These are phyloP conservation scores for Stomatorhinus ivindoensis DNA, from an alignment of 2,113 vertebrate genomes.

Conservation along the genomic window DNA sequence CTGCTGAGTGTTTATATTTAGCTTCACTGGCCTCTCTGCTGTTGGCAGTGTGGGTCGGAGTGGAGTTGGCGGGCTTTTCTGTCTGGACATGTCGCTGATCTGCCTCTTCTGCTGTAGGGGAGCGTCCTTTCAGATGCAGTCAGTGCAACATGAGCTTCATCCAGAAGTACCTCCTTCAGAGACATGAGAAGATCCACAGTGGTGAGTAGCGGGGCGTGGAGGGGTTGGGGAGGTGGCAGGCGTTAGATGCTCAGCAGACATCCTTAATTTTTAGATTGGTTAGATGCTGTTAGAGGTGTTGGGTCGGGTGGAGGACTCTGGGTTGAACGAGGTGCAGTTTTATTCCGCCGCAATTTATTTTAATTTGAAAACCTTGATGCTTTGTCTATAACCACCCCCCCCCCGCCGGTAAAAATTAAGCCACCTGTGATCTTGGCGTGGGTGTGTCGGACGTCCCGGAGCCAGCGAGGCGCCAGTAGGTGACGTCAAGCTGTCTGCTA, in stretches of 20 bases:
- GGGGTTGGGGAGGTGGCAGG: background rate
- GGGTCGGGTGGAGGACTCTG: background rate
- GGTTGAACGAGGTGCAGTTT: background rate
- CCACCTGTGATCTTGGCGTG: background rate
- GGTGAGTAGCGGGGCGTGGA: constrained; percentile 54
- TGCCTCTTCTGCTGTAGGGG: constrained; percentile 53
- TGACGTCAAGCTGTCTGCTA: background rate
- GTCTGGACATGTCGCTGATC: background rate
- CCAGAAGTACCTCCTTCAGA: constrained; percentile 95
- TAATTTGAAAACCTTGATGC: background rate
- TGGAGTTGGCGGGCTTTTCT: background rate
- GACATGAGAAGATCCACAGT: constrained; percentile 96
- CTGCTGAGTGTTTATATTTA: background rate
- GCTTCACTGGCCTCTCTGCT: background rate
- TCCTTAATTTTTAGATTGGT: background rate
- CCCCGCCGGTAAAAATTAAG: background rate
- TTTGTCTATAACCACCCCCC: background rate
- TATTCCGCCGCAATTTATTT: background rate
- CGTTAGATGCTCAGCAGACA: background rate
- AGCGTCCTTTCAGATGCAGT: constrained; percentile 93
- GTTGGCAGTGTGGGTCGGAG: background rate
- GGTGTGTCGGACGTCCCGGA: background rate
- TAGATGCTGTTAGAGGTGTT: background rate
- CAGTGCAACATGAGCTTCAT: constrained; percentile 99
- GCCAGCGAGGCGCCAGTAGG: background rate